A percentile compares a stretch with the other conserved stretches of the same genome.
These are phyloP conservation scores for Heterochromis multidens DNA, from an alignment of 2,113 vertebrate species.

Conservation along the genomic window DNA sequence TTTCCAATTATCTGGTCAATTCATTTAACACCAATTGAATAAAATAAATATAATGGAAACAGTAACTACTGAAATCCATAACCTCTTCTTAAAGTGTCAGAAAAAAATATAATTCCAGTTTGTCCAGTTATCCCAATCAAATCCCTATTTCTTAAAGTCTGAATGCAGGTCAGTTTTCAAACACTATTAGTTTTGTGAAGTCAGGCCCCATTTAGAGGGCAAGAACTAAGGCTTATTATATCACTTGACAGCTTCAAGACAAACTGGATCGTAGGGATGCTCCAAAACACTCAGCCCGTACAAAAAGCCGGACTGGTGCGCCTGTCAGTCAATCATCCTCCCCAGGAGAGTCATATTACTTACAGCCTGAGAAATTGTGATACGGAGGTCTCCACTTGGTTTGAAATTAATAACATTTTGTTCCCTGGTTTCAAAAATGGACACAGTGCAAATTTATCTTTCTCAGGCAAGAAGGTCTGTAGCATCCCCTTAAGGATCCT, in stretches of 20 bases:
- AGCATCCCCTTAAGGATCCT: slow-evolving; percentile 70
- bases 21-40: background rate
- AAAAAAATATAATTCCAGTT: background rate
- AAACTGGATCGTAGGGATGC: slow-evolving; percentile 40
- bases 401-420: slow-evolving; percentile 79
- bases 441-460: slow-evolving; percentile 74
- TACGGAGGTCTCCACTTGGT: slow-evolving; percentile 67
- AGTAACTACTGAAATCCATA: background rate
- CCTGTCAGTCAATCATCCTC: slow-evolving; percentile 65
- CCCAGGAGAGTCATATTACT: slow-evolving; percentile 63
- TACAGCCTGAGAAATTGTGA: slow-evolving; percentile 71
- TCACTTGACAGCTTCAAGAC: slow-evolving; percentile 54
- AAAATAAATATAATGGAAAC: background rate
- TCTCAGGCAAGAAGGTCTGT: slow-evolving; percentile 58
- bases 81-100: background rate
- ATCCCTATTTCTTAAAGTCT: background rate
- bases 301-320: slow-evolving; percentile 34
- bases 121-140: background rate
- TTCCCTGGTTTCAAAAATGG: slow-evolving; percentile 70
- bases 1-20: background rate
- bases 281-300: slow-evolving; percentile 29
- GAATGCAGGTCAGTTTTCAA: background rate
- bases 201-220: background rate
- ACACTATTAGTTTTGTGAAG: background rate
- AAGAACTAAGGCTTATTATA: slow-evolving; percentile 59